Evolutionary conservation across 1,140 invertebrate genomes (phyloP), one percentile per base, ranked within the genome.

Genomic region (Notospermus geniculatus): DNA sequence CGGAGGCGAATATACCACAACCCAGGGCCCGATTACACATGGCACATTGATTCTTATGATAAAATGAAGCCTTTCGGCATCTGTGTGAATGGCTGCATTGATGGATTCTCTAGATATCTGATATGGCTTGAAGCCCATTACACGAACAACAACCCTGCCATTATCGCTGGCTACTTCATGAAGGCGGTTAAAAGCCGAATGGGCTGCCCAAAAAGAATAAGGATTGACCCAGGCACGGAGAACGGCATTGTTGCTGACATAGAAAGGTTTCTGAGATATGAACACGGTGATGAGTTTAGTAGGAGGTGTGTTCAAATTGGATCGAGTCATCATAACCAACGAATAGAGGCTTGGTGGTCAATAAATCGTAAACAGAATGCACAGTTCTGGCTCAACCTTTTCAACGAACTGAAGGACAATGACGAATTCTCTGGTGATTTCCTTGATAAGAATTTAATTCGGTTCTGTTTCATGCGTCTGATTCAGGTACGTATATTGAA

Each of bases 51-150:
- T 68, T 65, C 62, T 0, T 73, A 73, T 63, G 73, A 77, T 54
- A 77, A 77, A 59, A 62, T 77, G 5, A 75, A 73, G 57, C 68
- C 62, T 23, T 76, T 65, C 63, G 74, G 72, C 19, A 61, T 77
- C 54, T 57, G 58, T 25, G 69, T 77, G 7, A 59, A 71, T 63
- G 71, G 66, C 5, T 69, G 65, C 25, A 67, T 77, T 41, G 74
- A 77, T 67, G 73, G 72, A 0, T 77, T 69, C 59, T 76, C 72
- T 11, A 46, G 68, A 29, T 54, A 67, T 5, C 54, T 78, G 11
- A 52, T 78, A 30, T 78, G 74, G 74, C 30, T 76, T 2, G 39
- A 73, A 45, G 67, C 63, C 29, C 28, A 50, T 27, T 58, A 36
- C 15, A 68, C 72, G 19, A 75, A 68, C 43, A 78, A 63, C 60